Evolutionary conservation across 2,888 invertebrate species (phyloP).

Genomic region (Sesia apiformis): DNA sequence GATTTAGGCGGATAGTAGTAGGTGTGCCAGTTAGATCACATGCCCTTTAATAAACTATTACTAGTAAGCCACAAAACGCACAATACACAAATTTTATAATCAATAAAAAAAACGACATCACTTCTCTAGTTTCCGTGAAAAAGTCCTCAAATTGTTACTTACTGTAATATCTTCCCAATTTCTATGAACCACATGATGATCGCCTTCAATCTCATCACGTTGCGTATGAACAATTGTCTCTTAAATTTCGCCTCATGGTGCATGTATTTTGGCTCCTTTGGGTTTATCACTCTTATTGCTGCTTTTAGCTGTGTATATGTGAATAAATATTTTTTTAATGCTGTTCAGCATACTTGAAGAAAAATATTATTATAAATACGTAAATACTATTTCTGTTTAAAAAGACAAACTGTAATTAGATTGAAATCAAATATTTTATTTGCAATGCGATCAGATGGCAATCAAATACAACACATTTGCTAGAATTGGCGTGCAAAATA

Average conservation of each 20-base stretch:
- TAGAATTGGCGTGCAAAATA: too few species aligned
- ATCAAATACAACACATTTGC: too few species aligned
- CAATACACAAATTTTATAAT: neutral
- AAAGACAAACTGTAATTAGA: too few species aligned
- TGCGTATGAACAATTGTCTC: constrained; percentile 92
- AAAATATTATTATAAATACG: too few species aligned
- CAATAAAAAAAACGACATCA: neutral
- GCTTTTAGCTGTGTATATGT: constrained; percentile 78
- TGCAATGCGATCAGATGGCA: too few species aligned
- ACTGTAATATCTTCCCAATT: constrained; percentile 93
- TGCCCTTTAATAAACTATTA: neutral
- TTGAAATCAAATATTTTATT: too few species aligned
- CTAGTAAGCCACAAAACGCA: too few species aligned
- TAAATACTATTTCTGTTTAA: too few species aligned
- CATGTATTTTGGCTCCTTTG: constrained; percentile 96
- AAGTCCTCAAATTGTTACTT: constrained; percentile 42
- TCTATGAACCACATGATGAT: constrained; percentile 93
- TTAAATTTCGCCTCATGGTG: constrained; percentile 96
- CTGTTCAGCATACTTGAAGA: too few species aligned
- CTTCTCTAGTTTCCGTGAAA: neutral
- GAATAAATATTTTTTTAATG: neutral
- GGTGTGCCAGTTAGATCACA: too few species aligned
- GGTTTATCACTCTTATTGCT: constrained; percentile 94
- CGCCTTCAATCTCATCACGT: constrained; percentile 92
- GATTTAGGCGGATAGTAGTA: too few species aligned